Base-by-base conservation (phyloP, 1,140 invertebrate genomes). In the Caenorhabditis brenneri region DNA sequence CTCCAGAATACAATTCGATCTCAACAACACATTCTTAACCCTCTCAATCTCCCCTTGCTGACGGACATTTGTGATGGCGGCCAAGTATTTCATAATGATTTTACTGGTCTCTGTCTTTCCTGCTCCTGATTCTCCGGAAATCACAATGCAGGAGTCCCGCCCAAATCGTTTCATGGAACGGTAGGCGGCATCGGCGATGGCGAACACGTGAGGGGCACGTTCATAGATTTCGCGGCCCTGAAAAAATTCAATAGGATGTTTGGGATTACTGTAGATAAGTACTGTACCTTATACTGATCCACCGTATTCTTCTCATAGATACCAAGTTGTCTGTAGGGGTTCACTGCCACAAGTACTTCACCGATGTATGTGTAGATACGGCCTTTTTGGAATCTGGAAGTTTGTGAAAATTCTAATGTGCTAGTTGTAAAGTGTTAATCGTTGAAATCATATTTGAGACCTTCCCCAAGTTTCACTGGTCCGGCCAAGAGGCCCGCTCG, bases 71-170 rank as follows among this genome's bases (percentile, higher is more conserved):
- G 96, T 99, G 60, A 98, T 96, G 12, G 96, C 96, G 9, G 97
- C 96, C 85, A 99, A 97, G 91, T 99, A 99, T 91, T 96, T 96
- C 96, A 99, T 98, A 84, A 99, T 97, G 87, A 98, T 97, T 93
- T 99, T 99, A 33, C 96, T 97, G 0, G 96, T 96, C 92, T 98
- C 97, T 10, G 97, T 98, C 92, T 99, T 98, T 42, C 97, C 97
- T 36, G 96, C 94, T 6, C 97, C 96, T 7, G 96, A 97, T 91
- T 99, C 97, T 7, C 97, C 95, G 95, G 91, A 92, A 84, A 98
- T 98, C 5, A 98, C 95, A 82, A 98, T 97, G 90, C 96, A 98
- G 9, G 96, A 97, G 91, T 98, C 96, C 87, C 94, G 93, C 27
- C 95, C 94, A 89, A 94, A 94, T 89, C 96, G 94, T 91, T 96